A percentile compares a stretch with the other conserved stretches of the same genome.
phyloP scores from a whole-genome alignment of 30 jellyfish, hydroid and myxozoan species.

The Pelagia noctiluca region DNA sequence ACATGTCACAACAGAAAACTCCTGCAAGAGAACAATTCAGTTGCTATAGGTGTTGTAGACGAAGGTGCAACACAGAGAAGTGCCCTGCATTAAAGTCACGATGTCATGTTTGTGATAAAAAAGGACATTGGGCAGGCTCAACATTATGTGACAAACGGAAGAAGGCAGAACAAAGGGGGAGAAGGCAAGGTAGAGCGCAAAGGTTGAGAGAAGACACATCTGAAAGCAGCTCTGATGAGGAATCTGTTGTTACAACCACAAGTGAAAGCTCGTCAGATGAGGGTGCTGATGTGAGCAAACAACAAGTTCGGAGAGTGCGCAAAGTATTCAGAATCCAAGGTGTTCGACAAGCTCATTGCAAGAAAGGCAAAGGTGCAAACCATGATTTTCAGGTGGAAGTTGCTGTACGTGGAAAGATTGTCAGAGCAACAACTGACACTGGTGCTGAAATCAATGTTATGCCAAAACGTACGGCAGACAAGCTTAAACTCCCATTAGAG shows the following conservation, averaged over 20 bases:
- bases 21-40: constrained; percentile 14
- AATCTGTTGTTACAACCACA: no score
- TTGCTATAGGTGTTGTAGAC: constrained; percentile 14
- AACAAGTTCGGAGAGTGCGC: constrained; percentile 10
- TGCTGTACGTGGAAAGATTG: constrained; percentile 10
- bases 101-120: constrained; percentile 15
- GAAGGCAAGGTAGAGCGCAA: constrained; percentile 14
- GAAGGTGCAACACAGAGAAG: constrained; percentile 25
- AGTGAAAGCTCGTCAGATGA: no score
- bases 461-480: constrained; percentile 33
- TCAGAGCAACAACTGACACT: constrained; percentile 37
- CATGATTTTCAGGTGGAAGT: constrained; percentile 28
- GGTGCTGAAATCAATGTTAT: constrained; percentile 33
- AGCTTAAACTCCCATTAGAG: constrained; percentile 12
- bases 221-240: constrained; percentile 28
- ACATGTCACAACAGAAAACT: constrained; percentile 11
- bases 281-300: constrained; percentile 6
- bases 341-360: constrained; percentile 5
- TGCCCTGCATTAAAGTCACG: constrained; percentile 24
- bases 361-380: not conserved
- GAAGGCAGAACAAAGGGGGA: constrained; percentile 10
- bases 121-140: constrained; percentile 48
- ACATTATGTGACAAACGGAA: constrained; percentile 14
- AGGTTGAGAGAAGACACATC: constrained; percentile 11
- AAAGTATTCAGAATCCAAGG: constrained; percentile 26